Base-by-base conservation (phyloP, 2,797 vertebrate genomes). In the Rhinophrynus dorsalis region DNA sequence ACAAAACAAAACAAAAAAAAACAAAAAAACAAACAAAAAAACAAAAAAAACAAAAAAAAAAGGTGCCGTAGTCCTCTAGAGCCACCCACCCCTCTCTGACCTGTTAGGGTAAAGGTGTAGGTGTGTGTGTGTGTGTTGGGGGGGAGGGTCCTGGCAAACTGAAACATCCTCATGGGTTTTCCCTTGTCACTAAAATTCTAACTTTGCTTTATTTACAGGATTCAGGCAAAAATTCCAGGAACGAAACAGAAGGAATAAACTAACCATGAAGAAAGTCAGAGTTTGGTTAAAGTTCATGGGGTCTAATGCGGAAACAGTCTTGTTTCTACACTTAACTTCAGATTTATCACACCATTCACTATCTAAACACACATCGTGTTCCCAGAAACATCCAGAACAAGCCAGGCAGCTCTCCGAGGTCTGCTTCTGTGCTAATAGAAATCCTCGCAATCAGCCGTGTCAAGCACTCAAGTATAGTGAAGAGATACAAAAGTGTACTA, bases 211-310 rank as follows among this genome's bases (percentile, higher is more conserved):
- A 3, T 81, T 79, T 84, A 52, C 82, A 99, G 97, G 90, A 96
- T 99, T 82, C 95, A 98, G 85, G 96, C 96, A 76, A 99, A 98
- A 93, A 98, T 99, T 81, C 97, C 97, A 20, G 97, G 96, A 30
- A 92, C 96, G 74, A 99, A 98, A 84, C 94, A 95, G 88, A 98
- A 98, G 90, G 88, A 73, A 51, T 95, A 75, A 96, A 96, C 83
- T 97, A 90, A 89, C 81, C n/a, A 8, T 78, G 51, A 26, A 10
- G 60, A 59, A 76, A 74, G 38, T 55, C 75, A 69, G 35, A 33
- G 56, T 2, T 26, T 60, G 59, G 24, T 78, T 79, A 74, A 81
- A 79, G 63, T 78, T 79, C n/a, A 50, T 82, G 83, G 75, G 82
- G 82, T 81, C 81, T 79, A 83, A 74, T 76, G 83, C 80, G 81